Evolutionary conservation across 1,140 invertebrate genomes (phyloP), one percentile per base, ranked within the genome.

Genomic region (Phthorimaea operculella): DNA sequence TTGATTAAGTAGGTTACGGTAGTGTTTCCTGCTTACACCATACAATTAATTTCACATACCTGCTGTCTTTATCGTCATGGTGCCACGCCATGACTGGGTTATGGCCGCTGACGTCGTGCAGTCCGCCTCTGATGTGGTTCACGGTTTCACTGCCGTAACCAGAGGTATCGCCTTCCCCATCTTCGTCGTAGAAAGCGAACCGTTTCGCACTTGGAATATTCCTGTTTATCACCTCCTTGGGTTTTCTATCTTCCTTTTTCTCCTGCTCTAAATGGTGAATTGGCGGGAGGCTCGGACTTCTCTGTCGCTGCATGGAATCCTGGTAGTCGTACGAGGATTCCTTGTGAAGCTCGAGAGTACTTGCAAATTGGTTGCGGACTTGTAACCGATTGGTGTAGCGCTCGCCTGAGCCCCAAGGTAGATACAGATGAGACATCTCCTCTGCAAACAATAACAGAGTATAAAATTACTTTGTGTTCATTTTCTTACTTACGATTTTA

Each of bases 121-220:
- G 55, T 42, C 64, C 57, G 21, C 70, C 57, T 33, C 62, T 69
- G 70, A 74, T 78, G 48, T 86, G 80, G 54, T 87, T 89, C 1
- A 89, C 72, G 28, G 88, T 90, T 61, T 92, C 91, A 66, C 91
- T 92, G 12, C 89, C 90, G 68, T 92, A 92, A 14, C 91, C 91
- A 21, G 90, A 92, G 56, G 91, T 92, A 59, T 92, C 89, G 0
- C 89, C 89, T 70, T 89, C 91, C 17, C 88, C 87, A 55, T 90
- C 90, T 61, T 90, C 88, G 55, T 86, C 84, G 49, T 85, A 84
- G 63, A 84, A 84, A 4, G 82, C 66, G 42, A 85, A 82, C 59
- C 82, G 67, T 55, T 86, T 81, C 54, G 83, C 74, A 59, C 74
- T 78, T 0, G 77, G 71, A 54, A 79, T 69, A 50, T 84, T 83